A percentile compares a stretch with the other conserved stretches of the same genome.
phyloP scores from a whole-genome alignment of 2,797 vertebrate genomes.

The Sebastes oblongus region DNA sequence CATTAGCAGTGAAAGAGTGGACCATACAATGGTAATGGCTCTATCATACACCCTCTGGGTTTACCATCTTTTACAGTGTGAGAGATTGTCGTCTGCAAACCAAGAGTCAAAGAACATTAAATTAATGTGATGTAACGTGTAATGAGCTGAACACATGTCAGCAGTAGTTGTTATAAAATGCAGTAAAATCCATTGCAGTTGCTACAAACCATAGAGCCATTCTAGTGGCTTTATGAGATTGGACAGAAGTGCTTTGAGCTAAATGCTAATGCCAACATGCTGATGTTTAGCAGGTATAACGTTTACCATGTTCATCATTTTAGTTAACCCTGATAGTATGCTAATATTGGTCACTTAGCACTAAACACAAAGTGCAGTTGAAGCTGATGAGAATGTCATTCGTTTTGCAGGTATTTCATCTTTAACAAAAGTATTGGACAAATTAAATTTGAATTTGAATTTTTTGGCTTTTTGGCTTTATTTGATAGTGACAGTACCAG shows the following conservation, averaged over 20 bases:
- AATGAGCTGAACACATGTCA: constrained; percentile 15
- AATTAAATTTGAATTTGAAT: too few relatives aligned
- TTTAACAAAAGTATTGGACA: neutral
- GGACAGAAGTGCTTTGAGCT: neutral
- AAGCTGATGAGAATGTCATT: neutral
- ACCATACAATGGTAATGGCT: constrained; percentile 33
- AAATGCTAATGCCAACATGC: neutral
- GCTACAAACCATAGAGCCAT: neutral
- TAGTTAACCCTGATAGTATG: neutral
- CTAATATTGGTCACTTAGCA: neutral
- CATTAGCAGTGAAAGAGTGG: constrained; percentile 42
- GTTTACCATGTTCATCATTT: neutral
- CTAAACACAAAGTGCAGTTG: too few relatives aligned
- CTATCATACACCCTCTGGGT: constrained; percentile 28
- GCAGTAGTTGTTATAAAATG: constrained; percentile 11
- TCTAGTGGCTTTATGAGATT: neutral
- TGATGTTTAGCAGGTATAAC: neutral
- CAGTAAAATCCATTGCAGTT: constrained; percentile 1
- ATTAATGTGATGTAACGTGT: constrained; percentile 20
- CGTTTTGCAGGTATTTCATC: neutral
- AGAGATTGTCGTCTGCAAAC: neutral
- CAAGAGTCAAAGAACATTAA: constrained; percentile 14
- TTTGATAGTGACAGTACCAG: too few relatives aligned
- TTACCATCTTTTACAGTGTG: constrained; percentile 19
- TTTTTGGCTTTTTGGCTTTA: too few relatives aligned